Evolutionary conservation across 1,140 invertebrate species (phyloP).

Genomic region (Proales similis): DNA sequence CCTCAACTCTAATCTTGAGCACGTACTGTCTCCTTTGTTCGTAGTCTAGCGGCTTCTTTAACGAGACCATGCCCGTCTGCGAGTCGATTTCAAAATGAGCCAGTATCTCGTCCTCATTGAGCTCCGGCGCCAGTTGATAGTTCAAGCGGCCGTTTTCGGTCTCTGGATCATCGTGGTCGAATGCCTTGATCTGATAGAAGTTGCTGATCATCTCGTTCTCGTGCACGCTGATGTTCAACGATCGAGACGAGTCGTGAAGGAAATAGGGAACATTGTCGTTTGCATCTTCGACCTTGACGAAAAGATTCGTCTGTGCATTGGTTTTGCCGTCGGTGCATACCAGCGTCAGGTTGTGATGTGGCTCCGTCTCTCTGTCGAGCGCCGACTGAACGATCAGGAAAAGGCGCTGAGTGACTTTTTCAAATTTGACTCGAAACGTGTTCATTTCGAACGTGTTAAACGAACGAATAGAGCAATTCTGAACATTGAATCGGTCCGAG

Average conservation of each 20-base stretch:
- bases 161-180: conserved; percentile 2
- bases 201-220: conserved; percentile 3
- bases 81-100: neutral
- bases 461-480: conserved; percentile 15
- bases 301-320: neutral
- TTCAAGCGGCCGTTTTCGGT: neutral
- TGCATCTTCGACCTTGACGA: conserved; percentile 16
- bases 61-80: neutral
- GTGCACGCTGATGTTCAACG: conserved; percentile 12
- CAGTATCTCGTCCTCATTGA: neutral
- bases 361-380: neutral
- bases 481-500: neutral
- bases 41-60: neutral
- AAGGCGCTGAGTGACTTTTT: neutral
- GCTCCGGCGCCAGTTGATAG: neutral
- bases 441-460: neutral
- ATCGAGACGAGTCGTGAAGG: neutral
- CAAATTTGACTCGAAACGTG: neutral
- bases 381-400: neutral
- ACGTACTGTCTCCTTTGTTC: conserved; percentile 5
- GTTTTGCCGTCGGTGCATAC: neutral
- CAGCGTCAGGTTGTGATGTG: neutral
- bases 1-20: conserved; percentile 7
- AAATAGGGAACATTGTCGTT: conserved; percentile 30
- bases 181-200: neutral